Conservation (phyloP, 2,113 vertebrate species). For the Xiphophorus hellerii region DNA sequence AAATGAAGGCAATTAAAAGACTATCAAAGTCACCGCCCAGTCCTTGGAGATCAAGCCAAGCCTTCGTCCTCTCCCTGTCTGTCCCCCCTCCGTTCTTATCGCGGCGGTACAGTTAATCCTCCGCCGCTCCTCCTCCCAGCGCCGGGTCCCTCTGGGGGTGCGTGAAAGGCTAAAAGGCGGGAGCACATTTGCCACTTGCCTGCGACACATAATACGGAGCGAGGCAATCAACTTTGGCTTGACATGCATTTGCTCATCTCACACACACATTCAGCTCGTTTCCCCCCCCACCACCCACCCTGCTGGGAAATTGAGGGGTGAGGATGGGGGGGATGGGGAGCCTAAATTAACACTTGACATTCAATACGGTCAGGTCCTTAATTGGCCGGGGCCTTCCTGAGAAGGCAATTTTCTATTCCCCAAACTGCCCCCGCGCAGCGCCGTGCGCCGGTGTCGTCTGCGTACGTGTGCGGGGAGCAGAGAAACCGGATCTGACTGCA, state of each 20-base stretch:
- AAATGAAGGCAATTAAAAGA: conserved; percentile 71
- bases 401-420: conserved; percentile 99
- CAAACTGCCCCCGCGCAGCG: conserved; percentile 92
- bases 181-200: conserved; percentile 96
- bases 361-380: conserved; percentile 99
- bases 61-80: conserved; percentile 56
- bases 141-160: conserved; percentile 68
- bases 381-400: conserved; percentile 99
- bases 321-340: conserved; percentile 76
- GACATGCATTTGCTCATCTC: conserved; percentile 99
- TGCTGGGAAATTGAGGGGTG: conserved; percentile 69
- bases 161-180: conserved; percentile 90
- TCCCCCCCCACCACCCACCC: conserved; percentile 14
- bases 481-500: conserved; percentile 42
- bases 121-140: conserved; percentile 70
- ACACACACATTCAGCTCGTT: not conserved
- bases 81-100: conserved; percentile 85
- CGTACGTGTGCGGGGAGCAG: conserved; percentile 37
- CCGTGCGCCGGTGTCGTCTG: conserved; percentile 84
- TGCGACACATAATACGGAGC: conserved; percentile 95
- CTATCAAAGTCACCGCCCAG: conserved; percentile 75
- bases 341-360: conserved; percentile 99
- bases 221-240: conserved; percentile 99
- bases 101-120: conserved; percentile 89
- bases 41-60: conserved; percentile 75